phyloP scores from a whole-genome alignment of 1,140 invertebrate species.

The Parapsyche elsis region DNA sequence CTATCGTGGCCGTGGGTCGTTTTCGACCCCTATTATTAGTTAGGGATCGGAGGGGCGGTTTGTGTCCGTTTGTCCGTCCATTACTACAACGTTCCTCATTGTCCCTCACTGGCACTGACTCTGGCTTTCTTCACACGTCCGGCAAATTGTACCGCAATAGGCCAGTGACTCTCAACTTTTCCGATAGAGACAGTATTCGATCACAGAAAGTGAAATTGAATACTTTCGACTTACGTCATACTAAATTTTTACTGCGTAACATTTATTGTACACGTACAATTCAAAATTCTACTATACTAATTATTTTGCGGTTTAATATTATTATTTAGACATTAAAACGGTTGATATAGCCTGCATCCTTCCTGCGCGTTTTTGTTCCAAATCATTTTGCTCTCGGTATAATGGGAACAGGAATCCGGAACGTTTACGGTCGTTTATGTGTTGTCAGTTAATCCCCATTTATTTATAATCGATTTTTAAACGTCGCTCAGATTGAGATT shows the following conservation, averaged over 20 bases:
- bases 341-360: neutral
- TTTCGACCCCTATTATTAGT: constrained; percentile 51
- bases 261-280: no score
- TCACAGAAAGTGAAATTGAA: no score
- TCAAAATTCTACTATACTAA: no score
- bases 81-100: constrained; percentile 49
- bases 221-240: no score
- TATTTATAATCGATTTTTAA: constrained; percentile 29
- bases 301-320: no score
- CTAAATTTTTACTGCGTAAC: no score
- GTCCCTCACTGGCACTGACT: constrained; percentile 25
- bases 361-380: constrained; percentile 8
- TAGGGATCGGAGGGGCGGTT: constrained; percentile 39
- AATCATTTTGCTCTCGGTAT: neutral
- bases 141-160: constrained; percentile 19
- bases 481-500: neutral
- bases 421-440: constrained; percentile 9
- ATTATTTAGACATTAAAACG: no score
- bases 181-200: no score
- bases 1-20: constrained; percentile 45
- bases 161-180: neutral
- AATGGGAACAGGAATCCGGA: constrained; percentile 14
- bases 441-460: constrained; percentile 8
- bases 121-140: constrained; percentile 20
- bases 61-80: constrained; percentile 50